Evolutionary conservation across 1,140 invertebrate species (phyloP), one percentile per base, ranked within the genome.

Genomic region (Drosophila saltans): DNA sequence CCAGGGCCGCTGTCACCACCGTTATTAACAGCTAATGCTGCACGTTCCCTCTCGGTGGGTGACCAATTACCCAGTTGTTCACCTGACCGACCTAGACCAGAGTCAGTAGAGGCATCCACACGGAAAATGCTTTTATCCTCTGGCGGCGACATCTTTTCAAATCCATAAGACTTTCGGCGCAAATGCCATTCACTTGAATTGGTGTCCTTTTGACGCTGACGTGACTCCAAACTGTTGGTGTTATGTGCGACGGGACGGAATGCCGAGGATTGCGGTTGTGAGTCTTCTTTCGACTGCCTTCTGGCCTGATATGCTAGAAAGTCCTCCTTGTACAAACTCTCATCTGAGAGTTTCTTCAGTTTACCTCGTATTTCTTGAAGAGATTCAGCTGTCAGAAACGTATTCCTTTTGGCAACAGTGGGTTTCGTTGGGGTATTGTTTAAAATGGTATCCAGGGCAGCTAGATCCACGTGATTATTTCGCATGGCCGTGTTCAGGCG

Each of bases 151-250:
- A 95, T 95, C 73, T 95, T 94, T 92, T 96, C 95, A 76, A 96
- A 96, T 61, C 95, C 95, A 79, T 96, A 96, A 3, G 95, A 96
- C 91, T 96, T 96, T 71, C 95, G 92, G 72, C 95, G 92, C 72
- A 94, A 93, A 79, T 95, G 95, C 95, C 95, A 96, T 69, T 95
- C 95, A 66, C 95, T 92, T 7, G 91, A 86, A 41, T 61, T 92
- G 41, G 92, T 92, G 77, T 93, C 94, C 33, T 91, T 77, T 9
- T 82, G 83, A 1, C 88, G 90, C 56, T 93, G 92, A 28, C 94
- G 88, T 0, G 93, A 93, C 81, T 95, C 94, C 59, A 94, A 68
- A 75, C 94, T 95, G 57, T 94, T 93, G 4, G 94, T 94, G 4
- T 93, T 94, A 52, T 92, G 89, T 0, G 82, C 90, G 2, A 90